Evolutionary conservation across 2,113 vertebrate genomes (phyloP).

Genomic region (Cnemophilus loriae): DNA sequence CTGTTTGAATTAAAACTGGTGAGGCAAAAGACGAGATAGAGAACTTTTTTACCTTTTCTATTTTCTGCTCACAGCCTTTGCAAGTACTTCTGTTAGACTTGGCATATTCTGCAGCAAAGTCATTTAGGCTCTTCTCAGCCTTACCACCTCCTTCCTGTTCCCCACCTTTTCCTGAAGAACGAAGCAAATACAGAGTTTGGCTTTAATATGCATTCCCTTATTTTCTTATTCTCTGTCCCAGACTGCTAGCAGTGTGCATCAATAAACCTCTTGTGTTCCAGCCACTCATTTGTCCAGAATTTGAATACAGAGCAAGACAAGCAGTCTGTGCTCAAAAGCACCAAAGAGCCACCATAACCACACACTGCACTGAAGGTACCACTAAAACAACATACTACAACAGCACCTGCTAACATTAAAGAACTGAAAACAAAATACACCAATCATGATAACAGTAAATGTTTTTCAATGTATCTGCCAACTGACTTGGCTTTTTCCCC

Average conservation of each 20-base stretch:
- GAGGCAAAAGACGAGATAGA: neutral
- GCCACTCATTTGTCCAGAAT: neutral
- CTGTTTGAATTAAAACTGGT: neutral
- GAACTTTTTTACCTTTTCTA: conserved; percentile 85
- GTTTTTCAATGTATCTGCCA: neutral
- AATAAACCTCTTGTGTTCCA: neutral
- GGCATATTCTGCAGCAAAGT: conserved; percentile 94
- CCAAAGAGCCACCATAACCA: neutral
- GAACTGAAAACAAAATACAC: neutral
- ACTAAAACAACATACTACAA: neutral
- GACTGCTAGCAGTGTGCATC: neutral
- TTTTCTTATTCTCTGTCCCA: neutral
- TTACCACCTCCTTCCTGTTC: conserved; percentile 78
- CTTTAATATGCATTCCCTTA: neutral
- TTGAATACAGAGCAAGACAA: neutral
- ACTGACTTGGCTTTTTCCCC: neutral
- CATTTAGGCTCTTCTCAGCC: conserved; percentile 83
- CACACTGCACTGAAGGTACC: neutral
- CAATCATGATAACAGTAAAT: neutral
- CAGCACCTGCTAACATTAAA: neutral
- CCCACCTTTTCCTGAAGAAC: conserved; percentile 72
- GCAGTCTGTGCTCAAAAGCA: neutral
- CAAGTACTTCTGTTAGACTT: conserved; percentile 97
- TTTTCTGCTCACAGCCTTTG: conserved; percentile 93
- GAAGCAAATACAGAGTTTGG: neutral